A percentile compares a stretch with the other conserved stretches of the same genome.
phyloP scores from a whole-genome alignment of 2,888 invertebrate genomes.

The Drosophila meridionalis region DNA sequence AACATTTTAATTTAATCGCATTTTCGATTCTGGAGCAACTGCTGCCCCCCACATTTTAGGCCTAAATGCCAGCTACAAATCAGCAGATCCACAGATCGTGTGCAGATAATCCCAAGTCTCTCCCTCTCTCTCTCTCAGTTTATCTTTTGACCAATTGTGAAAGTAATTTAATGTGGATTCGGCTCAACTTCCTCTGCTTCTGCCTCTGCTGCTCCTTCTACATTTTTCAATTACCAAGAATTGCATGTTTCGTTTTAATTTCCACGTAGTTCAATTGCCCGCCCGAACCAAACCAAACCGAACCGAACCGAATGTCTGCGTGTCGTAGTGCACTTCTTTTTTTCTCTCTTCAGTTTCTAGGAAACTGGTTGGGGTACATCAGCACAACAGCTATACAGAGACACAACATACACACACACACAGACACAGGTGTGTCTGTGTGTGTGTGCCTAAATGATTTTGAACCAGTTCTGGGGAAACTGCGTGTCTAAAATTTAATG shows the following conservation, averaged over 20 bases:
- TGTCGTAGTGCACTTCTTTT: constrained; percentile 65
- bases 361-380: constrained; percentile 59
- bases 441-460: constrained; percentile 68
- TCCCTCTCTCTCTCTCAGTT: constrained; percentile 18
- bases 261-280: constrained; percentile 61
- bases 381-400: background rate
- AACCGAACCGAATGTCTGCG: constrained; percentile 37
- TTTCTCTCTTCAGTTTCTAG: constrained; percentile 48
- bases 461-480: constrained; percentile 77
- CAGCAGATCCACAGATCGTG: constrained; percentile 58
- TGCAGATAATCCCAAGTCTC: constrained; percentile 53
- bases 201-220: constrained; percentile 13
- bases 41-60: constrained; percentile 16
- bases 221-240: constrained; percentile 77
- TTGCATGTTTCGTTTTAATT: constrained; percentile 81
- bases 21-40: constrained; percentile 57
- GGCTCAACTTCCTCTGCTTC: constrained; percentile 3
- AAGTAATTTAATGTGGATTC: constrained; percentile 76
- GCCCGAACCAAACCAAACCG: constrained; percentile 10
- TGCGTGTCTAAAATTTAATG: constrained; percentile 80
- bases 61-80: constrained; percentile 57
- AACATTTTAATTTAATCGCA: constrained; percentile 61
- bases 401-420: background rate
- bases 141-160: constrained; percentile 80
- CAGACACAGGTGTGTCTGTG: constrained; percentile 17